phyloP scores from a whole-genome alignment of 1,140 invertebrate genomes.

The Propsilocerus akamusi region DNA sequence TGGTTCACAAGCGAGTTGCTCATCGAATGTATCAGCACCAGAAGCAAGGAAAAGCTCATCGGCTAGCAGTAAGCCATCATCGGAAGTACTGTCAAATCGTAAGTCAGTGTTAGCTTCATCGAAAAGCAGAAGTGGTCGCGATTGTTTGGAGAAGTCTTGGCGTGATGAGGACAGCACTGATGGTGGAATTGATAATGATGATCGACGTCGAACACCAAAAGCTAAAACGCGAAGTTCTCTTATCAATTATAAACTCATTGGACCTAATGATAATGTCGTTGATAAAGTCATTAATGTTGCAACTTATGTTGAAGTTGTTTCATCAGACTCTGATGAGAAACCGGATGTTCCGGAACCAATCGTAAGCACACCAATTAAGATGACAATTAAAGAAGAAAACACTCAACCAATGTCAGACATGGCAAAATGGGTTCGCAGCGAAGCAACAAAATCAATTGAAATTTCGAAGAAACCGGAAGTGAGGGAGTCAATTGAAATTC shows the following conservation, averaged over 20 bases:
- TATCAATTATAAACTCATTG: slow-evolving; percentile 18
- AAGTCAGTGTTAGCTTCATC: slow-evolving; percentile 76
- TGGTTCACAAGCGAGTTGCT: slow-evolving; percentile 41
- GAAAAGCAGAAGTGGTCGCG: slow-evolving; percentile 58
- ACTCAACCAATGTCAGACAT: slow-evolving; percentile 7
- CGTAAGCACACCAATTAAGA: not conserved
- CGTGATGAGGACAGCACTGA: slow-evolving; percentile 19
- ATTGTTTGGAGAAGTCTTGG: slow-evolving; percentile 15
- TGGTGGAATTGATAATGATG: slow-evolving; percentile 16
- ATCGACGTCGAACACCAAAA: slow-evolving; percentile 15
- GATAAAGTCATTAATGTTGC: slow-evolving; percentile 24
- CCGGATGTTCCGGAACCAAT: slow-evolving; percentile 10
- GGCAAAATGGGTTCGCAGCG: slow-evolving; percentile 11
- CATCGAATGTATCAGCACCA: not conserved
- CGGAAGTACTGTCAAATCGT: slow-evolving; percentile 44
- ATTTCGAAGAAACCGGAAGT: not conserved
- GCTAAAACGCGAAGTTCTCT: slow-evolving; percentile 11
- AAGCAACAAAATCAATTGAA: slow-evolving; percentile 9
- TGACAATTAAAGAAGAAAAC: not conserved
- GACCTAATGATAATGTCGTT: slow-evolving; percentile 11
- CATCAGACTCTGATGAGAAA: slow-evolving; percentile 20
- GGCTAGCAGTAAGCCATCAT: slow-evolving; percentile 54
- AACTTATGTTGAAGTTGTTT: slow-evolving; percentile 19
- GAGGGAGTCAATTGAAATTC: not conserved
- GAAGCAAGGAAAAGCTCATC: slow-evolving; percentile 30